These are phyloP conservation scores for Agrochola circellaris DNA, from an alignment of 2,888 invertebrate genomes.

Conservation along the genomic window DNA sequence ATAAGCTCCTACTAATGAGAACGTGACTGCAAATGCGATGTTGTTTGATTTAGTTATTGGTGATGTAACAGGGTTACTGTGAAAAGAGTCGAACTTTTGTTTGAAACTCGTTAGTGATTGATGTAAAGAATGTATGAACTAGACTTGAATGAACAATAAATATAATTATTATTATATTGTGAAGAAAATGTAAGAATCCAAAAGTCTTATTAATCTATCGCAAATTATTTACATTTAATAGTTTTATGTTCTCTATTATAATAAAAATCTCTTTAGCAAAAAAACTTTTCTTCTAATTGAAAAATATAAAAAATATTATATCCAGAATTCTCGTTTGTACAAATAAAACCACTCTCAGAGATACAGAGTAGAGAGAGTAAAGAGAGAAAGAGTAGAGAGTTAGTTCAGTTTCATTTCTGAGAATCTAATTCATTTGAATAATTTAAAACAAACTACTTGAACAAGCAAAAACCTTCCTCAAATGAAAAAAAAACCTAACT, in stretches of 20 bases:
- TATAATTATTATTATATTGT: too few relatives aligned
- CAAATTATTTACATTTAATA: background rate
- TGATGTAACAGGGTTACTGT: background rate
- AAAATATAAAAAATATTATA: background rate
- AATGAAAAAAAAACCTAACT: background rate
- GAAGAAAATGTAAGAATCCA: background rate
- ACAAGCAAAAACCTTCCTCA: slow-evolving; percentile 1
- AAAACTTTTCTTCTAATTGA: background rate
- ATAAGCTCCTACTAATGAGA: slow-evolving; percentile 52
- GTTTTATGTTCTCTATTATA: background rate
- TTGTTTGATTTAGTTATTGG: slow-evolving; percentile 18
- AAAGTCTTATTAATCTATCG: background rate
- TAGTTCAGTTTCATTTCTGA: slow-evolving; percentile 9
- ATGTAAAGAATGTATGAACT: background rate
- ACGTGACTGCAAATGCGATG: slow-evolving; percentile 41
- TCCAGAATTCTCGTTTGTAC: slow-evolving; percentile 3
- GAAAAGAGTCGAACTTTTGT: background rate
- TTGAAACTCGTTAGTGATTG: background rate
- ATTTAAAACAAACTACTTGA: slow-evolving; percentile 3
- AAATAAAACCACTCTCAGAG: slow-evolving; percentile 5
- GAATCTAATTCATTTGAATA: slow-evolving; percentile 20
- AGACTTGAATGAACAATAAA: background rate
- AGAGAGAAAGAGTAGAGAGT: too few relatives aligned
- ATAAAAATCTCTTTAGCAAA: slow-evolving; percentile 1
- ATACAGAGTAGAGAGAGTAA: too few relatives aligned